phyloP scores from a whole-genome alignment of 2,113 vertebrate species.

The Gallinago undulata region DNA sequence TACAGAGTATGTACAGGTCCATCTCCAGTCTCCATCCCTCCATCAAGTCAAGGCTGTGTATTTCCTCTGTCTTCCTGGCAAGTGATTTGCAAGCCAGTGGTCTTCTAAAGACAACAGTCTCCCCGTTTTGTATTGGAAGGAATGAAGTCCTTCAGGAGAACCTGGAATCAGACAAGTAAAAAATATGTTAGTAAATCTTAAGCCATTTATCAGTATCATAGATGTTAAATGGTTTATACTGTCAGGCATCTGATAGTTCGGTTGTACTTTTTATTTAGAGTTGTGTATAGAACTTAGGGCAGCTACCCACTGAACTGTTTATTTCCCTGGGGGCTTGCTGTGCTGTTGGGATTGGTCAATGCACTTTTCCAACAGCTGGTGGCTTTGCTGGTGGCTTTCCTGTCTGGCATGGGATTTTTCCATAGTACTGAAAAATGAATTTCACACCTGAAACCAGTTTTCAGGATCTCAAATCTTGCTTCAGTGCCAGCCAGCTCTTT shows the following conservation, averaged over 20 bases:
- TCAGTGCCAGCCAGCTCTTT: background rate
- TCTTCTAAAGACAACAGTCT: background rate
- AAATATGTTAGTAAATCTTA: background rate
- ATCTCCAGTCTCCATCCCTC: background rate
- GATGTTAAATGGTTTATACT: background rate
- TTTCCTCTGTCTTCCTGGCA: background rate
- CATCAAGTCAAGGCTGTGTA: rapidly evolving
- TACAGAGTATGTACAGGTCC: background rate
- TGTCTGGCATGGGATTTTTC: background rate
- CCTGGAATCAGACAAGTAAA: no score
- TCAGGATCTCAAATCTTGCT: background rate
- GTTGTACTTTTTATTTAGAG: background rate
- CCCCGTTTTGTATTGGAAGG: background rate
- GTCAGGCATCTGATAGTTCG: background rate
- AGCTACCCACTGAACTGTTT: background rate
- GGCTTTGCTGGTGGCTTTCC: background rate
- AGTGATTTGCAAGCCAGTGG: rapidly evolving
- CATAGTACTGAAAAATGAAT: background rate
- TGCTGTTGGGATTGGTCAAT: background rate
- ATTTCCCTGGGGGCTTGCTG: background rate
- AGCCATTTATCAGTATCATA: background rate
- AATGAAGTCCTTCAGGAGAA: background rate
- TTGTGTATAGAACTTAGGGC: rapidly evolving
- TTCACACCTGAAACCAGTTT: background rate
- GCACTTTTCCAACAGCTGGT: background rate